Percentiles rank a stretch among this genome's conserved stretches.
phyloP scores from a whole-genome alignment of 2,113 vertebrate genomes.

The Urocolius indicus region DNA sequence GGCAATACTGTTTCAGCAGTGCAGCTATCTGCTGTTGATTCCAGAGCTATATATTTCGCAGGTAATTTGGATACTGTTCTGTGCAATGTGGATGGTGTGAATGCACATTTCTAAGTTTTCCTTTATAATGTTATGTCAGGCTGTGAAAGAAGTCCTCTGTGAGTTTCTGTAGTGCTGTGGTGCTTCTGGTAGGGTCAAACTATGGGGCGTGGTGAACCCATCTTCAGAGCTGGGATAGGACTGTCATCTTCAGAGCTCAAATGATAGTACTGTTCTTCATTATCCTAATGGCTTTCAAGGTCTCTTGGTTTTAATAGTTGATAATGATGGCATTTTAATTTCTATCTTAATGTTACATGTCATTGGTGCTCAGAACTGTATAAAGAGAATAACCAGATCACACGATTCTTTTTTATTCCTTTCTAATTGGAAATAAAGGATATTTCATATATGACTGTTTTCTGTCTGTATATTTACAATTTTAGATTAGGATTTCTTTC shows the following conservation, averaged over 20 bases:
- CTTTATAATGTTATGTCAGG: background rate
- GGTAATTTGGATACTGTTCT: background rate
- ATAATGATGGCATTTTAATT: background rate
- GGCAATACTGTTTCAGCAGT: background rate
- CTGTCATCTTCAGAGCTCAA: background rate
- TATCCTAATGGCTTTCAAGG: background rate
- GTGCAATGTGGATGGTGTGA: fast-evolving
- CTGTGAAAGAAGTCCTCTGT: background rate
- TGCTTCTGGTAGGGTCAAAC: background rate
- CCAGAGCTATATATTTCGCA: background rate
- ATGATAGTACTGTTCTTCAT: background rate
- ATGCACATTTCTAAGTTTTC: background rate
- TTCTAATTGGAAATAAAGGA: background rate
- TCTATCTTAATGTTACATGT: background rate
- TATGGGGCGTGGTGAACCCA: fast-evolving
- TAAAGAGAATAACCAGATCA: background rate
- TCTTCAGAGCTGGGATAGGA: background rate
- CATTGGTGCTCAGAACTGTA: background rate
- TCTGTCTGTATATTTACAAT: background rate
- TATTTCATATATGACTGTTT: background rate
- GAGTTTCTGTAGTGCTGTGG: background rate
- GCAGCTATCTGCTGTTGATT: background rate
- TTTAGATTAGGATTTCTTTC: background rate
- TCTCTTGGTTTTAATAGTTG: background rate
- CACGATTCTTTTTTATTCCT: background rate